A percentile compares a stretch with the other conserved stretches of the same genome.
Conservation (phyloP, 2,113 vertebrate species). For the Anarrhichthys ocellatus region DNA sequence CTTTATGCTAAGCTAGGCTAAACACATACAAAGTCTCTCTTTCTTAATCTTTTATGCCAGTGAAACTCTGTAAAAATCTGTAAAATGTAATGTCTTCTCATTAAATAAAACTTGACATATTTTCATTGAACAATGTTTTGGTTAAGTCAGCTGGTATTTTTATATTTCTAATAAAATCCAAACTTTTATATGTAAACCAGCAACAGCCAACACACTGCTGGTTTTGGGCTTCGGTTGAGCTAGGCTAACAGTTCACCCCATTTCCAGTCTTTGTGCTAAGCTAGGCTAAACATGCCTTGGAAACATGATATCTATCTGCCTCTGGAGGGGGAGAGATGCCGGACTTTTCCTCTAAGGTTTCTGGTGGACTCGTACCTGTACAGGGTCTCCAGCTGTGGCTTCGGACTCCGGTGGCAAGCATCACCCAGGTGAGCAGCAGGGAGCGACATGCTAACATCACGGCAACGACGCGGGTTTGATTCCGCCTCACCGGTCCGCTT, state of each 20-base stretch:
- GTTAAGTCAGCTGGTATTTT: neutral
- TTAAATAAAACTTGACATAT: neutral
- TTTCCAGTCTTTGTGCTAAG: constrained; percentile 1
- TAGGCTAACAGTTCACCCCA: neutral
- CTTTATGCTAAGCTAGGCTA: neutral
- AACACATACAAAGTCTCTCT: neutral
- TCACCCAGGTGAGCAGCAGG: constrained; percentile 53
- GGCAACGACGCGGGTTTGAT: neutral
- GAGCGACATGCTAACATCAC: constrained; percentile 48
- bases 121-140: neutral
- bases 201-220: neutral
- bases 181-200: neutral
- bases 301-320: no score
- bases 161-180: no score
- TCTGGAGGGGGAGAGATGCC: neutral
- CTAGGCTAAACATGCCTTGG: neutral
- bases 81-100: no score
- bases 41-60: no score
- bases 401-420: constrained; percentile 17
- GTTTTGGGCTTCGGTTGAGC: neutral
- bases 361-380: constrained; percentile 57
- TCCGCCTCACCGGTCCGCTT: constrained; percentile 4
- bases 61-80: no score
- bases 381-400: constrained; percentile 70
- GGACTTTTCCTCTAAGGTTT: neutral